Base-by-base conservation (phyloP, 2,888 invertebrate species). In the Acronicta alni region DNA sequence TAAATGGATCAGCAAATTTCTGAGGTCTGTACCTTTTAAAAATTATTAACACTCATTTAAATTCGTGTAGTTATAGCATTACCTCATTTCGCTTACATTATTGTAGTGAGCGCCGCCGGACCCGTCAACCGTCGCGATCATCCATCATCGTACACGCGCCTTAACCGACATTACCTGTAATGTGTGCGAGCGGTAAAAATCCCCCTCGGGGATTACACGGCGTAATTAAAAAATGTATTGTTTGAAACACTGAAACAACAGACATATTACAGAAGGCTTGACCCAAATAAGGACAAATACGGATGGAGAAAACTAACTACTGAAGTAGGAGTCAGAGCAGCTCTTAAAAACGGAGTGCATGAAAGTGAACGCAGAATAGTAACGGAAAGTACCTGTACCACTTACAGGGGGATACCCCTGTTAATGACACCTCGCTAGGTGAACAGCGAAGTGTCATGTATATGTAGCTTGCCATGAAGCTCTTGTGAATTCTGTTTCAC, bases 201-300 rank as follows among this genome's bases (percentile, higher is more conserved):
- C 4, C 53, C 41, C 42, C 44, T 15, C 8, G 15, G 44, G 69
- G 74, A 67, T 54, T 60, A 67, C 48, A 39, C 15, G 53, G 15
- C 16, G 61, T 73, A 54, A 67, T 67, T 67, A 67, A 67, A 67
- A 73, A 67, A 51, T 61, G 54, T 54, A 52, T 67, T 68, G 54
- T 67, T 51, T 16, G 32, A n/a, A 35, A 43, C 17, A 32, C n/a
- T 15, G 15, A 12, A 42, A 42, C 20, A 14, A 8, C 12, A 14
- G 1, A 38, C 16, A 4, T 16, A 9, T 10, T 16, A 15, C 49
- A 67, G 69, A 52, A 68, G 69, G 26, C 9, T 2, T 9, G 14
- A 4, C 8, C 35, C 7, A n/a, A n/a, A 30, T 30, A 12, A 30
- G n/a, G n/a, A n/a, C n/a, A n/a, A n/a, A n/a, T n/a, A n/a, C n/a